Conservation (phyloP, 2,113 vertebrate species). For the Uria aalge region DNA sequence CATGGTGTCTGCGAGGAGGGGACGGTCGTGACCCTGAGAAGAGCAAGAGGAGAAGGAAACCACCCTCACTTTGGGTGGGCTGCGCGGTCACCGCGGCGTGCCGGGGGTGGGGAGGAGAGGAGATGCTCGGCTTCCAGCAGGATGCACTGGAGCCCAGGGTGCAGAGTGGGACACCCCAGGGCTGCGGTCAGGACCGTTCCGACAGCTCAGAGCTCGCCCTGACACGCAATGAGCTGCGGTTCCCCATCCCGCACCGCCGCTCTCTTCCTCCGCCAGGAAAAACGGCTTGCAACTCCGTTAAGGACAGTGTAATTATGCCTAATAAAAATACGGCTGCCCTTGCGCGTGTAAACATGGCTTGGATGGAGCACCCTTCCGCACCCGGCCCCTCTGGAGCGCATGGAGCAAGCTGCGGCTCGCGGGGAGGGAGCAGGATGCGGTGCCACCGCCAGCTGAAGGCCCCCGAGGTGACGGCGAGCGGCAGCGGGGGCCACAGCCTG, state of each 20-base stretch:
- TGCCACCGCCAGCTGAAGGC: not conserved
- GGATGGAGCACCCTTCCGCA: slow-evolving; percentile 28
- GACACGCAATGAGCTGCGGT: not conserved
- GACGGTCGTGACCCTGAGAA: fast-evolving
- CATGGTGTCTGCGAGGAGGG: fast-evolving
- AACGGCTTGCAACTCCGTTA: not conserved
- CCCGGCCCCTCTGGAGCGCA: slow-evolving; percentile 21
- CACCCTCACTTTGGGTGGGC: fast-evolving
- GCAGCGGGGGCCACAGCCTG: not conserved
- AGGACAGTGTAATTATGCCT: slow-evolving; percentile 32
- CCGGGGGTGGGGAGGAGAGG: not conserved
- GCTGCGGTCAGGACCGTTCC: fast-evolving
- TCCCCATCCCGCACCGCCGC: not conserved
- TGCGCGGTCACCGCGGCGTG: fast-evolving
- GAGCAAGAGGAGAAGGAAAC: not conserved
- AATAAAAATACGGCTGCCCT: slow-evolving; percentile 40
- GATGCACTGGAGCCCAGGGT: not conserved
- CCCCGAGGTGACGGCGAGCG: not conserved
- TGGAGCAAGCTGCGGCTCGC: not conserved
- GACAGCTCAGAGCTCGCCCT: not conserved
- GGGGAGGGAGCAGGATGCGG: not conserved
- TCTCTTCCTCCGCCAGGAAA: not conserved
- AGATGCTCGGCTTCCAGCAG: not conserved
- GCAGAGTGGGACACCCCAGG: too few species aligned
- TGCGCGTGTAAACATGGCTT: slow-evolving; percentile 43